Evolutionary conservation across 2,797 vertebrate genomes (phyloP).

Genomic region (Alcedo quadribrachys): DNA sequence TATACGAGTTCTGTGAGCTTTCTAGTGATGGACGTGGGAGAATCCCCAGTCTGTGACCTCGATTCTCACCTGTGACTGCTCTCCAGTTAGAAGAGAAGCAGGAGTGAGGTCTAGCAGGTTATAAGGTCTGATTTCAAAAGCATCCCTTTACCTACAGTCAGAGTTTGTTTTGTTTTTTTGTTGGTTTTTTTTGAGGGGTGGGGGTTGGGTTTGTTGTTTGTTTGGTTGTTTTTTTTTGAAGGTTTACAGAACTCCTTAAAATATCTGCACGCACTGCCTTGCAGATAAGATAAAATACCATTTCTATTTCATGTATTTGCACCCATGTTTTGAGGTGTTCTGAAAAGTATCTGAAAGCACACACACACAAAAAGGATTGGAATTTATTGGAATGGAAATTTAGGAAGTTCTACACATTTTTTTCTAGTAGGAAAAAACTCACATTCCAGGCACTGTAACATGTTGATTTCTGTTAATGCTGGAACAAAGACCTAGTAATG

Average conservation of each 20-base stretch:
- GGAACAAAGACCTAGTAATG: not conserved
- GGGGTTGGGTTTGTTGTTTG: too few species aligned
- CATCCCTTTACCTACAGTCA: not conserved
- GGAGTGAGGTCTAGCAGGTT: not conserved
- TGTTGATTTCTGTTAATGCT: not conserved
- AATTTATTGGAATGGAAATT: not conserved
- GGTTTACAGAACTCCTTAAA: not conserved
- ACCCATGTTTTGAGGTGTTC: not conserved
- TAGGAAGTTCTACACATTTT: not conserved
- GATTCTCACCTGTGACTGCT: not conserved
- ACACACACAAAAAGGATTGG: too few species aligned
- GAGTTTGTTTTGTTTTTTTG: not conserved
- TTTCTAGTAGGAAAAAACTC: not conserved
- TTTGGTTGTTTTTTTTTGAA: not conserved
- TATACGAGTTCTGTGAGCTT: not conserved
- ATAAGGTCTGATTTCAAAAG: not conserved
- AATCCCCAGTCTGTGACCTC: not conserved
- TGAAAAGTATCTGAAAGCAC: not conserved
- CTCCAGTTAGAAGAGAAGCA: not conserved
- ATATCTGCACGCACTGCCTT: not conserved
- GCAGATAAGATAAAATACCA: not conserved
- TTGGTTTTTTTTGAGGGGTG: too few species aligned
- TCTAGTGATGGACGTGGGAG: not conserved
- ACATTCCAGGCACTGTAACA: not conserved
- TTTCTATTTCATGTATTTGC: not conserved